Base-by-base conservation (phyloP, 2,888 invertebrate species). In the Cybosia mesomella region DNA sequence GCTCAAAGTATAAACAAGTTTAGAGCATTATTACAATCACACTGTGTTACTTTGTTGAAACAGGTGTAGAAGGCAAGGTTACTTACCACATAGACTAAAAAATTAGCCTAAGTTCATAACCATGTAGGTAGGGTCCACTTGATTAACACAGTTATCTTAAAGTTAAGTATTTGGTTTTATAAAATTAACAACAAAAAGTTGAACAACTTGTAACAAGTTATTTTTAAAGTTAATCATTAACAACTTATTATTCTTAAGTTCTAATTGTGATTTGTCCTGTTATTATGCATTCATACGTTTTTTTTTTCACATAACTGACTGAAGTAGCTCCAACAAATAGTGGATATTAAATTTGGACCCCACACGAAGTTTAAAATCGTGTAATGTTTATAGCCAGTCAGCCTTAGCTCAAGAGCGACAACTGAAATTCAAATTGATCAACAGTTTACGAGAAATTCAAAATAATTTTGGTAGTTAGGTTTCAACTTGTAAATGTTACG, bases 11-110 rank as follows among this genome's bases (percentile, higher is more conserved):
- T 21, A 32, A 49, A 32, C 21, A 32, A 21, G 21, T 61, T 28
- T 39, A 24, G 24, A 60, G 24, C 39, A 65, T 69, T 55, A 36
- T 55, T 63, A 62, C 36, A 58, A 53, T 66, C 54, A 59, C 59
- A 66, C 22, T 57, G 53, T n/a, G 28, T 61, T 57, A 39, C 36
- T 55, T 55, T 80, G 68, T 78, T 80, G 64, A 62, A 72, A 75
- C 79, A 80, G 76, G 70, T 79, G 81, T 60, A 66, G 60, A 74
- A 66, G 70, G 55, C 72, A 79, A 79, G 81, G 79, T 70, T 68
- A 68, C 68, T 39, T 18, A 59, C 43, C 66, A 43, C 57, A 62
- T 34, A 63, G 66, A 43, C 8, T 9, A n/a, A 49, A n/a, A 9
- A 49, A 15, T 55, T 55, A 32, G 18, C 13, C 10, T 18, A 28